Conservation (phyloP, 64 coral and sea anemone species). For the Montipora sp. region DNA sequence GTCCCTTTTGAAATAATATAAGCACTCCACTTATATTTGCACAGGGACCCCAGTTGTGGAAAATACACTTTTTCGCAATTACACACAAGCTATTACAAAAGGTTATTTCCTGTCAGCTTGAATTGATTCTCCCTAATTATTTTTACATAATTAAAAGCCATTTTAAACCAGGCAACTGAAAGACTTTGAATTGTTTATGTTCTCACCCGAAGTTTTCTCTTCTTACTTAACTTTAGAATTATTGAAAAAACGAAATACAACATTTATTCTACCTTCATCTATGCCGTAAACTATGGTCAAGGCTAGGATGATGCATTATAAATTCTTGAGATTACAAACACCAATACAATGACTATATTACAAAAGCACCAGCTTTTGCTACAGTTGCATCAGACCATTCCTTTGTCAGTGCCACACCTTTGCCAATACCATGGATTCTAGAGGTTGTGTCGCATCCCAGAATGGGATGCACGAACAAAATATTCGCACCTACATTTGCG, state of each 20-base stretch:
- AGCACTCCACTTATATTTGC: not conserved
- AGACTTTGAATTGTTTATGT: slow-evolving; percentile 8
- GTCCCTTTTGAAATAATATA: slow-evolving; percentile 3
- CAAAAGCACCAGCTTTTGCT: slow-evolving; percentile 9
- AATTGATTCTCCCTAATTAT: slow-evolving; percentile 7
- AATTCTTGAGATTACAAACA: not conserved
- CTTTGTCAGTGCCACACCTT: slow-evolving; percentile 32
- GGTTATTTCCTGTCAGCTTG: slow-evolving; percentile 5
- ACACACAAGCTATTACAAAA: slow-evolving; percentile 11
- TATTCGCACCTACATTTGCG: not conserved
- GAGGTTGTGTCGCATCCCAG: slow-evolving; percentile 32
- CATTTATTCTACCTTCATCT: slow-evolving; percentile 12
- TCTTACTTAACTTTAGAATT: slow-evolving; percentile 12
- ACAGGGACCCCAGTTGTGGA: not conserved
- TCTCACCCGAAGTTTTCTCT: slow-evolving; percentile 2
- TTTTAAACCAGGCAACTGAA: slow-evolving; percentile 7
- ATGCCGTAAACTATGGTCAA: slow-evolving; percentile 14
- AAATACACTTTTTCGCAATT: not conserved
- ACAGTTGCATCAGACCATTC: slow-evolving; percentile 36
- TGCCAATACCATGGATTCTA: slow-evolving; percentile 29
- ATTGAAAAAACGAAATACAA: slow-evolving; percentile 13
- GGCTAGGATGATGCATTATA: slow-evolving; percentile 1
- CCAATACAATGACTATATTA: slow-evolving; percentile 12
- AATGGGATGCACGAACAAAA: not conserved
- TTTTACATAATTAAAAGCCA: slow-evolving; percentile 19